Conservation (phyloP, 2,797 vertebrate species). For the Xenops minutus region DNA sequence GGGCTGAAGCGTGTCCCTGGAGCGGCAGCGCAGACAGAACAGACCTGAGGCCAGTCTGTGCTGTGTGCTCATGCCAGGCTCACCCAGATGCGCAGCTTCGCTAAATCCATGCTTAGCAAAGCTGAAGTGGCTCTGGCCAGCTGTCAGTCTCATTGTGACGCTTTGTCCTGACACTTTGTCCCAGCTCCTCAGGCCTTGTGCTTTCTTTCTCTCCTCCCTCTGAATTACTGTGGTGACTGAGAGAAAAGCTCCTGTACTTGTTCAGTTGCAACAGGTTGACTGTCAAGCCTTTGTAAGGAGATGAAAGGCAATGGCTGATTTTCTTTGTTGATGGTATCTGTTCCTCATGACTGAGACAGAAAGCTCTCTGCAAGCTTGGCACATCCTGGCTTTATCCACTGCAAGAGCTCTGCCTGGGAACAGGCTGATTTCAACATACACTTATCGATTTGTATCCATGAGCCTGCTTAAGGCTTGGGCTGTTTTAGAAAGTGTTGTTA, state of each 20-base stretch:
- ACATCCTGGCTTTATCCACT: not conserved
- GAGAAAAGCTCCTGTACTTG: not conserved
- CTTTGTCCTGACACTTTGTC: not conserved
- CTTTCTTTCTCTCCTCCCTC: not conserved
- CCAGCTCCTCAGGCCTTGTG: not conserved
- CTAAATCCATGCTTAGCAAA: not conserved
- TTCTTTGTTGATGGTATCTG: not conserved
- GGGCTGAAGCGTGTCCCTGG: not conserved
- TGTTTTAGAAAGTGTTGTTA: not conserved
- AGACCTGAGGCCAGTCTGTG: not conserved
- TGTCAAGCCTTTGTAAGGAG: not conserved
- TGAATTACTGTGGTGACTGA: not conserved
- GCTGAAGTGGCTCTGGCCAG: not conserved
- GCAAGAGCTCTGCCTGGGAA: not conserved
- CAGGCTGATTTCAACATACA: not conserved
- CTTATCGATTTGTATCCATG: not conserved
- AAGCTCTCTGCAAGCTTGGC: not conserved
- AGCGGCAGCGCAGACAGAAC: not conserved
- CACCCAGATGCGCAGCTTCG: not conserved
- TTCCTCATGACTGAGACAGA: not conserved
- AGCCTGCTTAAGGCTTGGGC: not conserved
- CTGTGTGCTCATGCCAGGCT: not conserved
- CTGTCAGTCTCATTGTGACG: accelerated
- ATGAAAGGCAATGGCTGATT: not conserved
- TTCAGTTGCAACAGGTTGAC: not conserved